Evolutionary conservation across 2,888 invertebrate genomes (phyloP).

Genomic region (Ptychoptera contaminata): DNA sequence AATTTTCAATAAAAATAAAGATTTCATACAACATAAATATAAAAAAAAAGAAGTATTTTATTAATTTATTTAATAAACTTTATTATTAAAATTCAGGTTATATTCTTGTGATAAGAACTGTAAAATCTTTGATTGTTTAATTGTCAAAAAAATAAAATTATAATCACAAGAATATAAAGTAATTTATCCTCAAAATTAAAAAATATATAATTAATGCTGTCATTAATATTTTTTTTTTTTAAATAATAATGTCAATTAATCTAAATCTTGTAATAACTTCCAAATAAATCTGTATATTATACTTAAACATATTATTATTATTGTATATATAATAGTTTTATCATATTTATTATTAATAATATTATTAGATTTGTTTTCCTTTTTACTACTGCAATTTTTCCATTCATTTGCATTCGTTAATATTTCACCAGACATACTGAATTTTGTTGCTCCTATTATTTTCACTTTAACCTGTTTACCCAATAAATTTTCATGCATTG

Average conservation of each 20-base stretch:
- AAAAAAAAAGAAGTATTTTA: too few relatives aligned
- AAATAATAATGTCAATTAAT: slow-evolving; percentile 1
- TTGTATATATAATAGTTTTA: background rate
- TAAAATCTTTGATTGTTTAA: background rate
- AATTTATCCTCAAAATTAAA: background rate
- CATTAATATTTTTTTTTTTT: background rate
- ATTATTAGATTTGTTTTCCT: slow-evolving; percentile 24
- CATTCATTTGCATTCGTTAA: slow-evolving; percentile 40
- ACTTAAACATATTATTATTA: background rate
- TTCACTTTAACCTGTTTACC: slow-evolving; percentile 70
- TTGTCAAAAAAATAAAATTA: background rate
- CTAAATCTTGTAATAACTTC: slow-evolving; percentile 7
- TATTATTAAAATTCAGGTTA: too few relatives aligned
- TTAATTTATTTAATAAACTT: too few relatives aligned
- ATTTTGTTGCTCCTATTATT: slow-evolving; percentile 52
- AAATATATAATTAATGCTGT: background rate
- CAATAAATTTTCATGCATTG: slow-evolving; percentile 58
- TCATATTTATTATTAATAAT: background rate
- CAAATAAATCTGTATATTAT: slow-evolving; percentile 6
- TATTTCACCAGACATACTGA: slow-evolving; percentile 61
- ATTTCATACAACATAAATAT: too few relatives aligned
- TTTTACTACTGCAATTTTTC: slow-evolving; percentile 31
- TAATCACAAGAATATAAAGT: background rate
- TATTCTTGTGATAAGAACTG: too few relatives aligned
- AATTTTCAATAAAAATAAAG: too few relatives aligned